A percentile compares a stretch with the other conserved stretches of the same genome.
Evolutionary conservation across 2,888 invertebrate species (phyloP).

Genomic region (Sturmia bella): DNA sequence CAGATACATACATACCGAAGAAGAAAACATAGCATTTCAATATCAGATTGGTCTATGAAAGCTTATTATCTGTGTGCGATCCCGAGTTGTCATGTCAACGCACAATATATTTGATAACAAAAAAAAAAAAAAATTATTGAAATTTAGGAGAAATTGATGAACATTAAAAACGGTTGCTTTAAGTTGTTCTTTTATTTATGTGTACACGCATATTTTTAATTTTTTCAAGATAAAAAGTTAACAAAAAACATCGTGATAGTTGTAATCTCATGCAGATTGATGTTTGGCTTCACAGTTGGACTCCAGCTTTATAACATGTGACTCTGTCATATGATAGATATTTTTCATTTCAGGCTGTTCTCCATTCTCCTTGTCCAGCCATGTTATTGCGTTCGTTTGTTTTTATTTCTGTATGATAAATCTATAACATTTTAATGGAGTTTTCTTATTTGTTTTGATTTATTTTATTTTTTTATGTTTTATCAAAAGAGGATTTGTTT

Average conservation of each 20-base stretch:
- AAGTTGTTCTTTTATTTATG: constrained; percentile 9
- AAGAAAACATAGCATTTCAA: background rate
- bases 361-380: constrained; percentile 46
- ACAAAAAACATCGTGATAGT: constrained; percentile 46
- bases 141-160: constrained; percentile 30
- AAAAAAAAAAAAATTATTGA: constrained; percentile 15
- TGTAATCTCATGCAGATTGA: constrained; percentile 69
- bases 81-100: constrained; percentile 80
- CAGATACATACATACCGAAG: no score
- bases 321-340: constrained; percentile 62
- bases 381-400: constrained; percentile 45
- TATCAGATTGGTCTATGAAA: constrained; percentile 24
- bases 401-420: constrained; percentile 58
- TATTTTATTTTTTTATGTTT: constrained; percentile 9
- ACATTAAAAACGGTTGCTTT: constrained; percentile 13
- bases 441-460: constrained; percentile 19
- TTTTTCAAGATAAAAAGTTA: constrained; percentile 23
- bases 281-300: constrained; percentile 67
- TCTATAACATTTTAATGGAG: constrained; percentile 62
- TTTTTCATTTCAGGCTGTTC: constrained; percentile 48
- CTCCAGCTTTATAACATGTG: constrained; percentile 65
- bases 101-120: constrained; percentile 70
- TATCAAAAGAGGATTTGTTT: constrained; percentile 64
- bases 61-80: constrained; percentile 72
- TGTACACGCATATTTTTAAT: constrained; percentile 7